phyloP scores from a whole-genome alignment of 2,797 vertebrate genomes.

The Pipistrellus kuhlii region DNA sequence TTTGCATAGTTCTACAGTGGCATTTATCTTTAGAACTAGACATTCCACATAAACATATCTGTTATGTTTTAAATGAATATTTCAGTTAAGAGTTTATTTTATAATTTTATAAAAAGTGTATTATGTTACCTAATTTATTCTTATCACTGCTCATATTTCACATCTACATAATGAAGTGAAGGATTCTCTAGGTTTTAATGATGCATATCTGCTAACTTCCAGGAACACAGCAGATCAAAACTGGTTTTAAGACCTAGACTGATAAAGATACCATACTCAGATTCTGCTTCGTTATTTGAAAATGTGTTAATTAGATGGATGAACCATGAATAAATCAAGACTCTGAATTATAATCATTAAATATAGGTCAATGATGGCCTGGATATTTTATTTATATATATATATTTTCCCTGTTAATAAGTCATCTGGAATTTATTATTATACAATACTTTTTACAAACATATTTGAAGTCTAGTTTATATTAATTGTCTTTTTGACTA shows the following conservation, averaged over 20 bases:
- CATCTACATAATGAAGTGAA: neutral
- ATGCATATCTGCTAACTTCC: neutral
- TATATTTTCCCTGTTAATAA: neutral
- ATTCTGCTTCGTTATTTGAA: neutral
- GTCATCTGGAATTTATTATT: neutral
- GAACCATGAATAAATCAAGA: neutral
- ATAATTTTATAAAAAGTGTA: neutral
- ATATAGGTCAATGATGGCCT: neutral
- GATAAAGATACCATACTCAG: neutral
- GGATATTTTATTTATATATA: neutral
- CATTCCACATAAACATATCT: neutral
- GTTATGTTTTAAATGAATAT: neutral
- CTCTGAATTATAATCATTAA: neutral
- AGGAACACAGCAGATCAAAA: neutral
- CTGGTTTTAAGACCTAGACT: neutral
- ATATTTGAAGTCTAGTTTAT: neutral
- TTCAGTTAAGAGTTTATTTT: neutral
- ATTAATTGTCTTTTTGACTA: neutral
- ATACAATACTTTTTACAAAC: neutral
- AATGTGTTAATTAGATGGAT: neutral
- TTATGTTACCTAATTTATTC: neutral
- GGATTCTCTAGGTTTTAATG: neutral
- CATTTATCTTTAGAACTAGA: slow-evolving; percentile 13
- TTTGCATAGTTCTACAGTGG: neutral
- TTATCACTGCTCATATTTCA: neutral